These are phyloP conservation scores for Acanthaster planci DNA, from an alignment of 35 echinoderm and acorn worm genomes.

Conservation along the genomic window DNA sequence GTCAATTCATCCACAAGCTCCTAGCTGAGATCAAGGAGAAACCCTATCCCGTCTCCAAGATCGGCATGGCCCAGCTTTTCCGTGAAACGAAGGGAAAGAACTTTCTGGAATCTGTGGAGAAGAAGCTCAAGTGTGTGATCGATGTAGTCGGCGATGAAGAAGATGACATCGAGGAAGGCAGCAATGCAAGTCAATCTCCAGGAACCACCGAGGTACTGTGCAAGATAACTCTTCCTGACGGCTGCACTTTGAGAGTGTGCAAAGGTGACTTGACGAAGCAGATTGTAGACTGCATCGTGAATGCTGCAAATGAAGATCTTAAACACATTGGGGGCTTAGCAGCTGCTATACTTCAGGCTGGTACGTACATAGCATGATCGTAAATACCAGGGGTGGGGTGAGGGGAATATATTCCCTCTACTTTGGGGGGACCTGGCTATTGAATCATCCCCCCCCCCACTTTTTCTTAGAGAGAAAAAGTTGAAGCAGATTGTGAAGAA, in stretches of 20 bases:
- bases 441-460: too few relatives aligned
- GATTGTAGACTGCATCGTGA: slow-evolving; percentile 45
- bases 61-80: slow-evolving; percentile 44
- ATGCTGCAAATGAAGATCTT: slow-evolving; percentile 34
- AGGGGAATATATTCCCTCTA: neutral
- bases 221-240: neutral
- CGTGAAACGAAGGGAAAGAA: slow-evolving; percentile 42
- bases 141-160: neutral
- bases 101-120: slow-evolving; percentile 28
- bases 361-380: neutral
- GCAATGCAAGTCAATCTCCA: neutral
- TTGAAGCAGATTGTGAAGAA: too few relatives aligned
- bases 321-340: slow-evolving; percentile 39
- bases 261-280: slow-evolving; percentile 54
- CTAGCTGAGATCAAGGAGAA: neutral
- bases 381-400: neutral
- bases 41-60: slow-evolving; percentile 20
- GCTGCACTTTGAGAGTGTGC: slow-evolving; percentile 24
- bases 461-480: too few relatives aligned
- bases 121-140: slow-evolving; percentile 25
- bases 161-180: neutral
- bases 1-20: neutral
- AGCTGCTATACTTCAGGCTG: slow-evolving; percentile 43
- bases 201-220: neutral
- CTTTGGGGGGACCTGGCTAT: too few relatives aligned